Evolutionary conservation across 2,113 vertebrate genomes (phyloP).

Genomic region (Sinocyclocheilus anshuiensis): DNA sequence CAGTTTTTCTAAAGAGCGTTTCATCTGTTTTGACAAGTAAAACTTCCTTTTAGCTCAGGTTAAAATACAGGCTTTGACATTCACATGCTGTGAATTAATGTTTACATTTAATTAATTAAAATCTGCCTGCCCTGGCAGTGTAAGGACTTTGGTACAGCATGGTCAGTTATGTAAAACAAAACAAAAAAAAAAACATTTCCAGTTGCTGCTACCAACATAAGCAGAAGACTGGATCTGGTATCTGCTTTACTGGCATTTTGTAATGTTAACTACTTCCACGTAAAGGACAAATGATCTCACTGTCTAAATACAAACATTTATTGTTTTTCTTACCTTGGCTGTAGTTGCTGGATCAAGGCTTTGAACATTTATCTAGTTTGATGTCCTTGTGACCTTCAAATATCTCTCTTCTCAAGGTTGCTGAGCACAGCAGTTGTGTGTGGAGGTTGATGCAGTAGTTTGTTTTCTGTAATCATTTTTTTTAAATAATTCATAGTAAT

Average conservation of each 20-base stretch:
- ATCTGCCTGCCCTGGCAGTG: neutral
- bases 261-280: neutral
- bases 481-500: neutral
- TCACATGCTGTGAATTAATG: neutral
- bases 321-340: slow-evolving; percentile 39
- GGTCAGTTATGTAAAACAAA: no score
- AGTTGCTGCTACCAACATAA: neutral
- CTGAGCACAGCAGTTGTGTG: slow-evolving; percentile 29
- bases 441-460: neutral
- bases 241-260: neutral
- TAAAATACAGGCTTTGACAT: neutral
- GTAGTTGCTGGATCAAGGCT: slow-evolving; percentile 54
- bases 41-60: neutral
- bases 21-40: neutral
- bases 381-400: slow-evolving; percentile 49
- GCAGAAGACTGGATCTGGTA: neutral
- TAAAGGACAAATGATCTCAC: neutral
- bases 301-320: slow-evolving; percentile 16
- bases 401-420: slow-evolving; percentile 64
- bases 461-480: neutral
- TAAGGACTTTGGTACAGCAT: neutral
- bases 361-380: slow-evolving; percentile 25
- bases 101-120: neutral
- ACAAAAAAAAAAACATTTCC: neutral
- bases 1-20: neutral